Evolutionary conservation across 92 coral and sea anemone species (phyloP).

Genomic region (Plumapathes pennacea): DNA sequence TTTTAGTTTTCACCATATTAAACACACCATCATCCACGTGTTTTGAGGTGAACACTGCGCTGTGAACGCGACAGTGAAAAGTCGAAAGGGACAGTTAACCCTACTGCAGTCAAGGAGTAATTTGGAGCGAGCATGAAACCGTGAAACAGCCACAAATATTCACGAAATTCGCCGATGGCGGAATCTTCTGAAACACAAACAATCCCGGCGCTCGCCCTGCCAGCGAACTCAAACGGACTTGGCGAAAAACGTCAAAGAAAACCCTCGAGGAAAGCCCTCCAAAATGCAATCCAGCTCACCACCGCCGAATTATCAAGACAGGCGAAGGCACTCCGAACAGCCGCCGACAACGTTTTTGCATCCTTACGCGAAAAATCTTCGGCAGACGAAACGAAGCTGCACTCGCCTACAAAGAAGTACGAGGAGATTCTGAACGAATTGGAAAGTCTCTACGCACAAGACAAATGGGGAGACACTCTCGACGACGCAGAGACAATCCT

Average conservation of each 20-base stretch:
- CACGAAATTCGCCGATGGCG: no score
- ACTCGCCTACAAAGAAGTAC: slow-evolving; percentile 1
- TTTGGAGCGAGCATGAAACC: no score
- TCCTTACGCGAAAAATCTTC: slow-evolving; percentile 1
- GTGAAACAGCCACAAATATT: no score
- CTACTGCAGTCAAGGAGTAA: no score
- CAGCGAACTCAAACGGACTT: slow-evolving; percentile 1
- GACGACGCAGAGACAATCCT: background rate
- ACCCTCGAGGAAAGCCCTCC: background rate
- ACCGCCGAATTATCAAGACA: background rate
- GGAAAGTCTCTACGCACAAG: slow-evolving; percentile 18
- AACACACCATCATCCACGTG: no score
- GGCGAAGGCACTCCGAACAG: slow-evolving; percentile 1
- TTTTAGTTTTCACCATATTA: no score
- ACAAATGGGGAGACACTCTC: slow-evolving; percentile 37
- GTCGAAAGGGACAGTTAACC: no score
- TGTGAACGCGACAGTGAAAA: no score
- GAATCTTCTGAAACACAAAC: no score
- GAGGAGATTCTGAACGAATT: slow-evolving; percentile 1
- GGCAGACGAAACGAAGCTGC: background rate
- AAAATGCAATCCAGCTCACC: background rate
- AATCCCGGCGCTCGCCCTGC: background rate
- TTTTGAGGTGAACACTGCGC: no score
- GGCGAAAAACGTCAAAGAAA: slow-evolving; percentile 1
- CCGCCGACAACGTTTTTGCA: background rate